Evolutionary conservation across 2,888 invertebrate species (phyloP).

Genomic region (Tinea trinotella): DNA sequence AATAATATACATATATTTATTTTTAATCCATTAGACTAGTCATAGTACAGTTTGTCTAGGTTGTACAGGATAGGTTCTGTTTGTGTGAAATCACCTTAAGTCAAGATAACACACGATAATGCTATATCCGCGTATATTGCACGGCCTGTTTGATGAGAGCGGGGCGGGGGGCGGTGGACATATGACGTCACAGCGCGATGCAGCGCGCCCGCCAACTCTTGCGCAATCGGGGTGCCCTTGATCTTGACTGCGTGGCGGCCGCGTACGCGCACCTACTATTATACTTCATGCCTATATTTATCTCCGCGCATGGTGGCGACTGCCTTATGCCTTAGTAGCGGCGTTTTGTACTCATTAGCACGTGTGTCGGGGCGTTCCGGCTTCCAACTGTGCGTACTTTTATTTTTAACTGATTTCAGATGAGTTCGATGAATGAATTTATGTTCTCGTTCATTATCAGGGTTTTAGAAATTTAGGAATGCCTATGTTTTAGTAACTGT

Average conservation of each 20-base stretch:
- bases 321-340: constrained; percentile 28
- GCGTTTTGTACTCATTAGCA: constrained; percentile 43
- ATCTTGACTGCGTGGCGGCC: constrained; percentile 71
- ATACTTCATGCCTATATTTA: constrained; percentile 49
- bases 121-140: constrained; percentile 17
- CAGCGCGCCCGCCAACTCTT: constrained; percentile 65
- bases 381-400: constrained; percentile 21
- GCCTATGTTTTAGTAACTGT: too few species aligned
- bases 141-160: constrained; percentile 30
- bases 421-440: too few species aligned
- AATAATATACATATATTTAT: too few species aligned
- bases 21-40: too few species aligned
- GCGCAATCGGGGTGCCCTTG: constrained; percentile 71
- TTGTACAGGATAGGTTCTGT: too few species aligned
- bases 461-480: too few species aligned
- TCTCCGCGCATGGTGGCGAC: constrained; percentile 54
- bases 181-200: constrained; percentile 66
- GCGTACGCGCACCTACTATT: constrained; percentile 38
- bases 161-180: constrained; percentile 37
- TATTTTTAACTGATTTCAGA: not conserved
- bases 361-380: constrained; percentile 43
- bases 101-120: not conserved
- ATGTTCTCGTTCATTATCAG: too few species aligned
- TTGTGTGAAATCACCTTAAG: not conserved
- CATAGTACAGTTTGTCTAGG: too few species aligned